Conservation (phyloP, 2,888 invertebrate species). For the Gnatocerus cornutus region DNA sequence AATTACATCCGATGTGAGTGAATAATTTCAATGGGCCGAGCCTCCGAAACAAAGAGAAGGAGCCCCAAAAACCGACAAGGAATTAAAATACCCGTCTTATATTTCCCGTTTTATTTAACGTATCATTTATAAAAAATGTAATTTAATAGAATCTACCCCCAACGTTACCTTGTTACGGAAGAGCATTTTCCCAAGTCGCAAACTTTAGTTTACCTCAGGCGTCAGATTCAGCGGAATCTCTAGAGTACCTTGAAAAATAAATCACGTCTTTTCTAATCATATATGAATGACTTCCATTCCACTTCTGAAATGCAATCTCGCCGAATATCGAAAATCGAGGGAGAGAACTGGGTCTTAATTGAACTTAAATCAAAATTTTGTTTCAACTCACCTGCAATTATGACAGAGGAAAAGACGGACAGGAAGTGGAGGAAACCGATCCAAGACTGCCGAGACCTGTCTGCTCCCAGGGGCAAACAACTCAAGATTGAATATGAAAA, state of each 20-base stretch:
- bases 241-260: slow-evolving; percentile 56
- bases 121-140: slow-evolving; percentile 59
- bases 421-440: slow-evolving; percentile 41
- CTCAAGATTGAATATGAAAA: slow-evolving; percentile 87
- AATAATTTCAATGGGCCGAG: slow-evolving; percentile 14
- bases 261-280: slow-evolving; percentile 58
- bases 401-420: slow-evolving; percentile 35
- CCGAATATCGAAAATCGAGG: slow-evolving; percentile 33
- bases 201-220: slow-evolving; percentile 57
- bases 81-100: slow-evolving; percentile 55
- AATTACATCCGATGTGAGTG: slow-evolving; percentile 20
- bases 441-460: slow-evolving; percentile 58
- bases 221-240: slow-evolving; percentile 54
- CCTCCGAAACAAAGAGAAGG: slow-evolving; percentile 40
- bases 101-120: slow-evolving; percentile 54
- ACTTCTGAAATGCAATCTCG: slow-evolving; percentile 43
- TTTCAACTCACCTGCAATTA: slow-evolving; percentile 46
- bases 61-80: slow-evolving; percentile 47
- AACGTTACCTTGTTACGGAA: slow-evolving; percentile 57
- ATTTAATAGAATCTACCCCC: slow-evolving; percentile 57
- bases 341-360: slow-evolving; percentile 22
- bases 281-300: slow-evolving; percentile 56
- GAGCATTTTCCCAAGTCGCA: slow-evolving; percentile 57
- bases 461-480: slow-evolving; percentile 77
- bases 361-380: slow-evolving; percentile 34